These are phyloP conservation scores for Xestia rhomboidea DNA, from an alignment of 2,888 invertebrate species.

Conservation along the genomic window DNA sequence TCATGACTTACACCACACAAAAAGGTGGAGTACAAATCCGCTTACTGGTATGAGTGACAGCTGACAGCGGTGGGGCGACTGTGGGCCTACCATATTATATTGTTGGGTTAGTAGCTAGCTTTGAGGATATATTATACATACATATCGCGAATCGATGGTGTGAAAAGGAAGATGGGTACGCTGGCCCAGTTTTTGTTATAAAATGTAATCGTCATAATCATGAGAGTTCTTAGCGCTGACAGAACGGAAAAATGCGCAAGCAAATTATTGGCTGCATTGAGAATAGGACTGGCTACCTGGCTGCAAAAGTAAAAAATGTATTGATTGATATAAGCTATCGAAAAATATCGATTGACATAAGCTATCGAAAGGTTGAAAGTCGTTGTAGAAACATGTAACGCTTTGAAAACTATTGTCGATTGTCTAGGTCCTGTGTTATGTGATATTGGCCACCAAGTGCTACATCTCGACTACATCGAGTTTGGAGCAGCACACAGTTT, in stretches of 20 bases:
- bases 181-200: not conserved
- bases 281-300: not conserved
- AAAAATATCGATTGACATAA: not conserved
- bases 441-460: not conserved
- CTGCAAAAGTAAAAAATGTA: too few relatives aligned
- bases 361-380: not conserved
- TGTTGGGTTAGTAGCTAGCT: constrained; percentile 51
- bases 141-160: constrained; percentile 21
- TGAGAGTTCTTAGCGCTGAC: not conserved
- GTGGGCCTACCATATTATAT: constrained; percentile 53
- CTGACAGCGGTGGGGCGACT: constrained; percentile 76
- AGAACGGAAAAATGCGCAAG: too few relatives aligned
- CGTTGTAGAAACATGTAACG: not conserved
- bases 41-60: constrained; percentile 81
- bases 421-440: not conserved
- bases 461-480: not conserved
- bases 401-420: not conserved
- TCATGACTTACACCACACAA: constrained; percentile 28
- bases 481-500: not conserved
- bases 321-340: too few relatives aligned
- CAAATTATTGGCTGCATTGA: not conserved
- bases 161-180: constrained; percentile 2
- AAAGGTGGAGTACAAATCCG: constrained; percentile 78
- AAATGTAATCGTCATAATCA: not conserved
- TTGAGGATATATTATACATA: constrained; percentile 39